Conservation (phyloP, 2,888 invertebrate species). For the Saturnia pavonia region DNA sequence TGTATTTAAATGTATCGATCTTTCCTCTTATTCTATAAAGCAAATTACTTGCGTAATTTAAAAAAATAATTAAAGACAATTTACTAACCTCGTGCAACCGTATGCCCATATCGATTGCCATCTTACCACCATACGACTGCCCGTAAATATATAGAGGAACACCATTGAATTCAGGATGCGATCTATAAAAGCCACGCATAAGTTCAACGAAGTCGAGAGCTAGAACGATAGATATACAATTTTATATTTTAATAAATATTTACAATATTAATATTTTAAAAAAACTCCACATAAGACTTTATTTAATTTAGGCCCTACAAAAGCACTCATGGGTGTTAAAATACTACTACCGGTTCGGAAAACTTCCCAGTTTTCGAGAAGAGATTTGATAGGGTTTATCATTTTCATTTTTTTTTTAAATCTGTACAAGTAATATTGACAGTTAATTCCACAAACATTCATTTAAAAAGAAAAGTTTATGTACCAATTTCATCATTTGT, state of each 20-base stretch:
- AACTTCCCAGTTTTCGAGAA: no score
- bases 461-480: not conserved
- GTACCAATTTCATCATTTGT: constrained; percentile 70
- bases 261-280: not conserved
- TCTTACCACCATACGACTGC: constrained; percentile 97
- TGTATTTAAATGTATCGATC: no score
- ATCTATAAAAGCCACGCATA: constrained; percentile 85
- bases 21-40: no score
- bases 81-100: constrained; percentile 76
- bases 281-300: no score
- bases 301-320: no score
- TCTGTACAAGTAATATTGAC: no score
- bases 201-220: constrained; percentile 89
- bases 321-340: no score
- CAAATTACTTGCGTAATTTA: not conserved
- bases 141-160: constrained; percentile 92
- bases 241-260: not conserved
- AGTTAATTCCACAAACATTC: not conserved
- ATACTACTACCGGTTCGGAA: no score
- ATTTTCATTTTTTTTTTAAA: no score
- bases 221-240: constrained; percentile 36
- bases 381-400: no score
- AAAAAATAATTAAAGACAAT: no score
- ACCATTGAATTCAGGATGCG: constrained; percentile 85
- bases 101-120: constrained; percentile 92